Percentiles rank a stretch among this genome's conserved stretches.
These are phyloP conservation scores for Alca torda DNA, from an alignment of 2,797 vertebrate genomes.

Conservation along the genomic window DNA sequence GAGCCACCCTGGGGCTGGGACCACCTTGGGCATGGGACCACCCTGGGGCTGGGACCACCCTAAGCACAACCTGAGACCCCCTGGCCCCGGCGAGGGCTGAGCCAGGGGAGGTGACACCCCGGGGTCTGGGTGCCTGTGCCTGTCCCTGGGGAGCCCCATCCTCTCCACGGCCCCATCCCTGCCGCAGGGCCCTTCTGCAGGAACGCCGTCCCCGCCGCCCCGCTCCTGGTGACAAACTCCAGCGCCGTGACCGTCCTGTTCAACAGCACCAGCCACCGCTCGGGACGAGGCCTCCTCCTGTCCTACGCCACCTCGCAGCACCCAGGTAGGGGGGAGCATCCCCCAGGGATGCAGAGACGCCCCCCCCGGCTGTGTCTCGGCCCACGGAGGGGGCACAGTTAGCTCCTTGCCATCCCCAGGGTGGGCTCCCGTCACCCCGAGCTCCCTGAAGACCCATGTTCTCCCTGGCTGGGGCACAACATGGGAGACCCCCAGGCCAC, in stretches of 20 bases:
- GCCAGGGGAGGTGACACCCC: background rate
- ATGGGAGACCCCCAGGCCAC: background rate
- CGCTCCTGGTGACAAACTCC: constrained; percentile 76
- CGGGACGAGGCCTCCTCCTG: constrained; percentile 86
- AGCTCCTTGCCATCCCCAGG: background rate
- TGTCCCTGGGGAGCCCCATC: background rate
- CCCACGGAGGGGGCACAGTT: fast-evolving
- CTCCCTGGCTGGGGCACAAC: background rate
- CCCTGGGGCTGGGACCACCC: background rate
- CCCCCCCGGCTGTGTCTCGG: background rate
- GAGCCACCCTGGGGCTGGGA: background rate
- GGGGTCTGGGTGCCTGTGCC: background rate
- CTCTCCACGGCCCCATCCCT: background rate
- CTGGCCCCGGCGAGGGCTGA: background rate
- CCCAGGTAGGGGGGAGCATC: constrained; percentile 67
- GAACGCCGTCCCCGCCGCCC: constrained; percentile 58
- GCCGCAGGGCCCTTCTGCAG: constrained; percentile 84
- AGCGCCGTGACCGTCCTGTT: constrained; percentile 81
- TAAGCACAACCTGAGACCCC: background rate
- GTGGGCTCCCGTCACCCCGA: background rate
- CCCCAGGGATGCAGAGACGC: no score
- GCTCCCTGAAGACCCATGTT: background rate
- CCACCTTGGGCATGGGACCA: background rate
- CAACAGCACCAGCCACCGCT: constrained; percentile 82
- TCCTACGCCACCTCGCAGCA: constrained; percentile 83